Percentiles rank a stretch among this genome's conserved stretches.
Conservation (phyloP, 2,888 invertebrate genomes). For the Rosalia funebris region DNA sequence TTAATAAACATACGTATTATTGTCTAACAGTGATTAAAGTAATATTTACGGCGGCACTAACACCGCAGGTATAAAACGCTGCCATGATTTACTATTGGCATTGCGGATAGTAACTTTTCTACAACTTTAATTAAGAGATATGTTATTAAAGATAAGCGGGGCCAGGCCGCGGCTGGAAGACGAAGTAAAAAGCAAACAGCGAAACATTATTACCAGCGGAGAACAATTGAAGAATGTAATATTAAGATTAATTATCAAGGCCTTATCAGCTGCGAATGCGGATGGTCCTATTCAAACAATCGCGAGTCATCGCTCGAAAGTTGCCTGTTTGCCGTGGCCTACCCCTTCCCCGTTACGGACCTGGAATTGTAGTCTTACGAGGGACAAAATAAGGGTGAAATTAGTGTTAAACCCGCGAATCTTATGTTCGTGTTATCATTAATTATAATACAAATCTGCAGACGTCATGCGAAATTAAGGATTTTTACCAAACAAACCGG, state of each 20-base stretch:
- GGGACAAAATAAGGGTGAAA: constrained; percentile 43
- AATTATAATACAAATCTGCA: constrained; percentile 58
- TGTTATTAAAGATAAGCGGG: constrained; percentile 26
- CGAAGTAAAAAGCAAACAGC: constrained; percentile 37
- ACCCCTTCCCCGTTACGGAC: constrained; percentile 33
- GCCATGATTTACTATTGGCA: constrained; percentile 12
- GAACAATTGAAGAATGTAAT: constrained; percentile 62
- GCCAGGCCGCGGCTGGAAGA: constrained; percentile 12
- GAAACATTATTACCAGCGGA: constrained; percentile 36
- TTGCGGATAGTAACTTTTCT: constrained; percentile 23
- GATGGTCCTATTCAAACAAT: constrained; percentile 63
- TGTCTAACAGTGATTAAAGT: neutral
- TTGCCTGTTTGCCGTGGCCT: constrained; percentile 45
- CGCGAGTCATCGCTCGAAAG: constrained; percentile 56
- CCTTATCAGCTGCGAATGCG: constrained; percentile 57
- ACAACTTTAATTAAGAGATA: constrained; percentile 35
- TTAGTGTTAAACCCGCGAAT: constrained; percentile 44
- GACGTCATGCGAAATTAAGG: constrained; percentile 55
- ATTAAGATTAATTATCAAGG: constrained; percentile 63
- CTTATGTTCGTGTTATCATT: constrained; percentile 54
- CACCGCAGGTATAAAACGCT: neutral
- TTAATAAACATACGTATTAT: constrained; percentile 2
- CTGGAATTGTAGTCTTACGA: constrained; percentile 29
- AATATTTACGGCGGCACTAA: constrained; percentile 3
- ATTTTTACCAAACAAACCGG: constrained; percentile 50